Evolutionary conservation across 2,888 invertebrate species (phyloP).

Genomic region (Cataglyphis livida): DNA sequence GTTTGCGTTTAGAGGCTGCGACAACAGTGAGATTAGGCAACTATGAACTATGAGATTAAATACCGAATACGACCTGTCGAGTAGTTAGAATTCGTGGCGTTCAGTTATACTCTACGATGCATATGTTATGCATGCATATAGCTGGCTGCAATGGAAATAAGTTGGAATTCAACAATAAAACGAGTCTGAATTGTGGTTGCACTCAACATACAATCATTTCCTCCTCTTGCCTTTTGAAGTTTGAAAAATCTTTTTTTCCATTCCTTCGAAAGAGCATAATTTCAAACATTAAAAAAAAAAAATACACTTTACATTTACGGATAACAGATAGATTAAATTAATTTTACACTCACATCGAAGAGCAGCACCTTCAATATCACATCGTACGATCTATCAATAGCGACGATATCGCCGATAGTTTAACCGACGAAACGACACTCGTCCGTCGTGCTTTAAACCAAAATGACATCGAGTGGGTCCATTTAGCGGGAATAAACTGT

Average conservation of each 20-base stretch:
- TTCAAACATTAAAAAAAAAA: background rate
- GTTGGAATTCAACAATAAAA: background rate
- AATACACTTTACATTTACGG: background rate
- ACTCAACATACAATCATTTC: background rate
- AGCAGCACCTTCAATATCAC: background rate
- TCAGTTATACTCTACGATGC: conserved; percentile 24
- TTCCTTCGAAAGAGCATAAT: background rate
- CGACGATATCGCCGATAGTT: conserved; percentile 28
- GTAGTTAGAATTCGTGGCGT: conserved; percentile 61
- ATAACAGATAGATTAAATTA: background rate
- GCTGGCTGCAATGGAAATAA: conserved; percentile 18
- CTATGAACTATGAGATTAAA: conserved; percentile 69
- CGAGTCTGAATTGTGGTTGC: background rate
- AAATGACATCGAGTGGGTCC: conserved; percentile 61
- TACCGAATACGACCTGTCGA: conserved; percentile 54
- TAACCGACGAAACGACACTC: background rate
- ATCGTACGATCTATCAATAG: background rate
- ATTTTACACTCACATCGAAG: background rate
- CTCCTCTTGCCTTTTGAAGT: background rate
- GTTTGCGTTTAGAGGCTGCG: conserved; percentile 57
- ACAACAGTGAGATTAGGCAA: conserved; percentile 68
- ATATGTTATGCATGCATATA: background rate
- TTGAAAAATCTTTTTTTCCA: background rate
- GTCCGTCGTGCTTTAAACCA: conserved; percentile 45
- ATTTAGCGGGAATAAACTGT: conserved; percentile 72